These are phyloP conservation scores for Andrena fulva DNA, from an alignment of 2,888 invertebrate species.

Conservation along the genomic window DNA sequence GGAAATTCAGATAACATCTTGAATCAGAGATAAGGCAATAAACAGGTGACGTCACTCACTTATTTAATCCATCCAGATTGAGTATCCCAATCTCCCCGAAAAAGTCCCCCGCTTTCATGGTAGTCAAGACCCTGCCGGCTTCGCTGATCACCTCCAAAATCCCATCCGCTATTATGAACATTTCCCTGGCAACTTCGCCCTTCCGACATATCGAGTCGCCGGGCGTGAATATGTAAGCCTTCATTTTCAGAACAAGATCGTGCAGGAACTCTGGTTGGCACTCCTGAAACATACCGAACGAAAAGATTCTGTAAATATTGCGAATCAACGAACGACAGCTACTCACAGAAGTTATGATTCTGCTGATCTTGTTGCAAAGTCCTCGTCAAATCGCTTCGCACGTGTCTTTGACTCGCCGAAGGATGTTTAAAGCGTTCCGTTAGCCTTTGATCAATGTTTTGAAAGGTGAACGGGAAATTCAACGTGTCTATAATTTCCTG, in stretches of 20 bases:
- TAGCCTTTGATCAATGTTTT: background rate
- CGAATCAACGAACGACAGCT: too few relatives aligned
- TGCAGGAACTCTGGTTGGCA: slow-evolving; percentile 99
- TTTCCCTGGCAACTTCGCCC: slow-evolving; percentile 97
- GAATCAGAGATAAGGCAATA: background rate
- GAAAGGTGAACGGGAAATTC: background rate
- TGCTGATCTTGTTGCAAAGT: too few relatives aligned
- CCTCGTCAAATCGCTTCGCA: too few relatives aligned
- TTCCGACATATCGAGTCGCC: slow-evolving; percentile 98
- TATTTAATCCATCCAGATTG: slow-evolving; percentile 97
- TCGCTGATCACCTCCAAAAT: slow-evolving; percentile 98
- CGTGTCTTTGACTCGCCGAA: too few relatives aligned
- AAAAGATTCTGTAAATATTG: background rate
- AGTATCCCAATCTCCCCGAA: slow-evolving; percentile 99
- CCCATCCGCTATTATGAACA: slow-evolving; percentile 99
- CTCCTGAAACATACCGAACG: slow-evolving; percentile 88
- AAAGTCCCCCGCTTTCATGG: slow-evolving; percentile 99
- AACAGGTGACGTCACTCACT: slow-evolving; percentile 87
- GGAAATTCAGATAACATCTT: background rate
- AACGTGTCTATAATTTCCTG: slow-evolving; percentile 9
- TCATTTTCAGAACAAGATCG: slow-evolving; percentile 98
- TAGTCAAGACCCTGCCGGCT: slow-evolving; percentile 95
- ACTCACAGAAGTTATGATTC: too few relatives aligned
- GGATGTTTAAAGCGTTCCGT: background rate
- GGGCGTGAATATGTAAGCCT: slow-evolving; percentile 98